Evolutionary conservation across 2,113 vertebrate genomes (phyloP).

Genomic region (Indicator maculatus): DNA sequence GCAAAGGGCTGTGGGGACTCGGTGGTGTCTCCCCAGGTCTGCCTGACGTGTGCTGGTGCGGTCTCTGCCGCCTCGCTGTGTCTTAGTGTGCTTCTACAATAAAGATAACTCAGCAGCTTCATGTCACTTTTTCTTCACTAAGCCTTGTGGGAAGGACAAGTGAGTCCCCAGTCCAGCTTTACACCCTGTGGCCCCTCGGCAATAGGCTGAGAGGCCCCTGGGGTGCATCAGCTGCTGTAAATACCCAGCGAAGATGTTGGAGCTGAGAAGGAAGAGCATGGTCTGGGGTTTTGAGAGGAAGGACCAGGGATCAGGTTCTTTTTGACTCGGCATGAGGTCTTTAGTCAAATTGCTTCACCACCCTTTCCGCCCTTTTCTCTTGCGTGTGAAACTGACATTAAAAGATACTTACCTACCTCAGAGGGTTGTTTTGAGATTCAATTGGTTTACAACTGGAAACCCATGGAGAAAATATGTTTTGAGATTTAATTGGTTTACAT

Average conservation of each 20-base stretch:
- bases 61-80: background rate
- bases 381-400: constrained; percentile 5
- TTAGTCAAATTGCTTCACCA: background rate
- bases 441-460: background rate
- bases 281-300: background rate
- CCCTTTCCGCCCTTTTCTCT: background rate
- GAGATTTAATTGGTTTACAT: constrained; percentile 19
- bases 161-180: background rate
- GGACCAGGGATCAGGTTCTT: background rate
- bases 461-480: background rate
- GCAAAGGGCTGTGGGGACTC: background rate
- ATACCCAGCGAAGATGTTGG: background rate
- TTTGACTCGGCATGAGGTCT: background rate
- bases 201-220: background rate
- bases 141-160: background rate
- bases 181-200: rapidly evolving
- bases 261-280: background rate
- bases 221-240: background rate
- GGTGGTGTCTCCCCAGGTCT: background rate
- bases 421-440: constrained; percentile 50
- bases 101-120: constrained; percentile 54
- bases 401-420: constrained; percentile 49
- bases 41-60: rapidly evolving
- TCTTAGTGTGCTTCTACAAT: constrained; percentile 48
- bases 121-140: constrained; percentile 49